These are phyloP conservation scores for Lipotes vexillifer DNA, from an alignment of 2,113 vertebrate genomes.

Conservation along the genomic window DNA sequence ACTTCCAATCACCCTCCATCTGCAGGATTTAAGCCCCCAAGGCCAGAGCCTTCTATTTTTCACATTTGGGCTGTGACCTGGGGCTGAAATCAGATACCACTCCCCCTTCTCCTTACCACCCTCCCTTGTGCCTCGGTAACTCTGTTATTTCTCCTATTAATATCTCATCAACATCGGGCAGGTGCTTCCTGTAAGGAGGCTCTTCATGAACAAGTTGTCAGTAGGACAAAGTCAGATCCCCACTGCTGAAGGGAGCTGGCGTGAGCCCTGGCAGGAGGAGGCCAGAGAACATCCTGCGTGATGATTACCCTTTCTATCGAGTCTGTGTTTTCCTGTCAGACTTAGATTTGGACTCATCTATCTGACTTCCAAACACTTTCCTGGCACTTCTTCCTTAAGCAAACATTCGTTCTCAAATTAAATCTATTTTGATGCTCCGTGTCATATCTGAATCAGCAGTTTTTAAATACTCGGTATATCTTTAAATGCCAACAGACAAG, in stretches of 20 bases:
- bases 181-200: constrained; percentile 79
- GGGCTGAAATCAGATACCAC: constrained; percentile 62
- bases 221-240: constrained; percentile 79
- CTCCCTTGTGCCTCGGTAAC: constrained; percentile 74
- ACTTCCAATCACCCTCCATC: constrained; percentile 33
- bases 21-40: background rate
- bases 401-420: constrained; percentile 77
- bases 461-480: constrained; percentile 89
- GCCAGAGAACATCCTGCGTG: constrained; percentile 38
- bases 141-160: constrained; percentile 78
- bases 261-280: constrained; percentile 58
- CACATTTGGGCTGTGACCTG: constrained; percentile 70
- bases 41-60: constrained; percentile 51
- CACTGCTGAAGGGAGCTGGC: constrained; percentile 72
- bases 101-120: constrained; percentile 61
- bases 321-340: constrained; percentile 37
- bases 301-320: background rate
- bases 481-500: constrained; percentile 88
- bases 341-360: constrained; percentile 68
- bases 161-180: constrained; percentile 82
- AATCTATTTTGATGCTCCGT: constrained; percentile 73
- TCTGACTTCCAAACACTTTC: constrained; percentile 78
- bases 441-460: constrained; percentile 89
- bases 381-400: constrained; percentile 74
- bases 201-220: constrained; percentile 84